Base-by-base conservation (phyloP, 92 coral and sea anemone species). In the Zoanthus gigantus region DNA sequence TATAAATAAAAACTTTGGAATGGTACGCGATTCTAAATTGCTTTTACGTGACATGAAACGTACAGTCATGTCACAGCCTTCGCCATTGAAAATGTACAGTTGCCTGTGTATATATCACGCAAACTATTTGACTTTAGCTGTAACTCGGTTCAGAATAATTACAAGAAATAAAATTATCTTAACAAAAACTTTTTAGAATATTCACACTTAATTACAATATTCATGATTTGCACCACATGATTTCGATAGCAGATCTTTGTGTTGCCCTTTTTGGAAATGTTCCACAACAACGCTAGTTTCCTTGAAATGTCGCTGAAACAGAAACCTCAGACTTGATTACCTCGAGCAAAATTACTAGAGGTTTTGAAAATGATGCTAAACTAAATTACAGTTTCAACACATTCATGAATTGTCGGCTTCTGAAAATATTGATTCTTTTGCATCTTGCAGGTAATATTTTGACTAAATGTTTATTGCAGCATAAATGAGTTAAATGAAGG, bases 261-360 rank as follows among this genome's bases (percentile, higher is more conserved):
- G 53, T 75, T 53, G 47, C 31, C 11, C 32, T 10, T n/a, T 37
- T n/a, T 66, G 61, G 58, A 81, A 44, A 18, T 65, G 28, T n/a
- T 81, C 74, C 84, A 66, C 9, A 47, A 81, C 37, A 79, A 45
- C 23, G 66, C 74, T 81, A 44, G 74, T 81, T 66, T n/a, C 23
- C 53, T 66, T 37, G 18, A 65, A 14, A 52, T 37, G 46, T 63
- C 23, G 60, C 84, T 80, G 84, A 80, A 80, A 80, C 84, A n/a
- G 61, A 32, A 29, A 79, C 12, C 17, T 78, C 17, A 34, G 16
- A 16, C 44, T 32, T 17, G 53, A 79, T 61, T 68, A 68, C 71
- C 16, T 17, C 14, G 30, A 79, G n/a, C 12, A 50, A 50, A 50
- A 50, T 50, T 50, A 9, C 28, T 14, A 63, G 7, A 63, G 10